Evolutionary conservation across 2,888 invertebrate genomes (phyloP), one percentile per base, ranked within the genome.

Genomic region (Blomia tropicalis): DNA sequence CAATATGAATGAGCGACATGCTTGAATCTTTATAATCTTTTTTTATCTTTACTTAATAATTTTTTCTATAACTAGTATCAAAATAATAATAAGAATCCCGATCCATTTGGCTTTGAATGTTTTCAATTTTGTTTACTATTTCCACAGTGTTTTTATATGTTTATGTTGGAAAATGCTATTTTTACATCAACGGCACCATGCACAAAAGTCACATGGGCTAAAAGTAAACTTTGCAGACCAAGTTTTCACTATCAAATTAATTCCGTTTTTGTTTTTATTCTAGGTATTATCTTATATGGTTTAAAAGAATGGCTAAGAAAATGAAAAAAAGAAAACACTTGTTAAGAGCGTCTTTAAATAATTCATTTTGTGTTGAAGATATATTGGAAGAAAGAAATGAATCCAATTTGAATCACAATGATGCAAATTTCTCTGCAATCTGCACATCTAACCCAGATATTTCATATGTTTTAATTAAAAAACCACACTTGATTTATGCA

Each of bases 1-100:
- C 71, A 36, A 82, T 78, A 70, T 84, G 83, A 30, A 80, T 77
- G 63, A 79, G 70, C 71, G 82, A n/a, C n/a, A n/a, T n/a, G n/a
- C n/a, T n/a, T n/a, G n/a, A n/a, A n/a, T 2, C 14, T 25, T 51
- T 2, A 7, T 47, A 17, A 47, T 7, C 22, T 51, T 51, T 51
- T 2, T 51, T 51, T 51, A 17, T 17, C 14, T 17, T 14, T 17
- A 41, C 14, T 41, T 14, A 14, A 41, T n/a, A 41, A n/a, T 17
- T 17, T 41, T 41, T 41, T 41, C n/a, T 41, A 41, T 14, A 41
- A 17, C 41, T n/a, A n/a, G n/a, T n/a, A n/a, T n/a, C n/a, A n/a
- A 41, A 41, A 14, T 41, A n/a, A 41, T n/a, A 41, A n/a, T n/a
- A n/a, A n/a, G n/a, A n/a, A n/a, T n/a, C n/a, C n/a, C n/a, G n/a